Percentiles rank a stretch among this genome's conserved stretches.
Conservation (phyloP, 2,113 vertebrate species). For the Donacobius atricapilla region DNA sequence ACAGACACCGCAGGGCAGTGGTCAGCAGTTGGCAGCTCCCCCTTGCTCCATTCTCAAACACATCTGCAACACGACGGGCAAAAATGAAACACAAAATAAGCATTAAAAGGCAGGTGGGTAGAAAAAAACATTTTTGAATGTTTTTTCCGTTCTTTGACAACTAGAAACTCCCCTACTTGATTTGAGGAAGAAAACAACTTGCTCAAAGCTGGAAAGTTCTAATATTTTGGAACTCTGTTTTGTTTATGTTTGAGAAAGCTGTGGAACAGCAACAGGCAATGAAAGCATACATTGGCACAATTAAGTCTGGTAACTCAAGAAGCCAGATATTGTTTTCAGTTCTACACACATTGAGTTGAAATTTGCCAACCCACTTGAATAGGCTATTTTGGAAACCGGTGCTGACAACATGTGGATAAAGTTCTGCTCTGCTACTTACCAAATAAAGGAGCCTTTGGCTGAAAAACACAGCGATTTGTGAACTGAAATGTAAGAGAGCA, state of each 20-base stretch:
- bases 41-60: not conserved
- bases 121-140: constrained; percentile 36
- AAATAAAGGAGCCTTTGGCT: constrained; percentile 39
- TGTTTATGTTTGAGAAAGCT: constrained; percentile 59
- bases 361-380: constrained; percentile 53
- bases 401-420: constrained; percentile 56
- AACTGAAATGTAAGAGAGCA: constrained; percentile 4
- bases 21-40: not conserved
- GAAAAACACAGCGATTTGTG: constrained; percentile 14
- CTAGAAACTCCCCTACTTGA: constrained; percentile 22
- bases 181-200: constrained; percentile 54
- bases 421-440: constrained; percentile 50
- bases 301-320: constrained; percentile 55
- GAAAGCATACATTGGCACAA: constrained; percentile 62
- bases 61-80: not conserved
- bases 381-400: constrained; percentile 44
- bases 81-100: not conserved
- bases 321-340: constrained; percentile 60
- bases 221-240: constrained; percentile 50
- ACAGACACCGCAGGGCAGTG: fast-evolving
- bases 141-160: constrained; percentile 54
- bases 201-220: constrained; percentile 59
- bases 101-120: not conserved
- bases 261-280: constrained; percentile 56
- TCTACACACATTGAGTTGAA: constrained; percentile 27